Conservation (phyloP, 2,113 vertebrate species). For the Neoarius graeffei region DNA sequence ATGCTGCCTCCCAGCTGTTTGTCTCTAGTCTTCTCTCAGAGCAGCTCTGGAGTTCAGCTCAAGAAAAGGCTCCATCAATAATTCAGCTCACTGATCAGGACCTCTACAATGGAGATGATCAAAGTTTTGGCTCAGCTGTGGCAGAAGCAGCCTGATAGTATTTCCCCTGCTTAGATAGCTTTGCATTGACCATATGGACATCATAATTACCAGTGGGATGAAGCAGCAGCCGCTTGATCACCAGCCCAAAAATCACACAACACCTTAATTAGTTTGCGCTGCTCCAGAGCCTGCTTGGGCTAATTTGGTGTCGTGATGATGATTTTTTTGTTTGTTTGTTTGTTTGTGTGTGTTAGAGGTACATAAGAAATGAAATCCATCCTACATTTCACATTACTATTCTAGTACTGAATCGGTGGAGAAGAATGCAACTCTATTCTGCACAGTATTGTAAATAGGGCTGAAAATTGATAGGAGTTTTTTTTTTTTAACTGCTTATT, state of each 20-base stretch:
- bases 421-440: background rate
- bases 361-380: slow-evolving; percentile 26
- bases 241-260: slow-evolving; percentile 73
- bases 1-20: slow-evolving; percentile 80
- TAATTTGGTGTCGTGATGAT: slow-evolving; percentile 35
- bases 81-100: slow-evolving; percentile 77
- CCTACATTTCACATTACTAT: background rate
- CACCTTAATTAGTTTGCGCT: slow-evolving; percentile 73
- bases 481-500: slow-evolving; percentile 39
- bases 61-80: slow-evolving; percentile 81
- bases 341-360: background rate
- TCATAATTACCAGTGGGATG: slow-evolving; percentile 76
- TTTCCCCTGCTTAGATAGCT: slow-evolving; percentile 67
- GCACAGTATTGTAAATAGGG: slow-evolving; percentile 4
- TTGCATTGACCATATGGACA: slow-evolving; percentile 80
- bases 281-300: slow-evolving; percentile 48
- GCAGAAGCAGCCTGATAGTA: slow-evolving; percentile 63
- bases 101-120: slow-evolving; percentile 75
- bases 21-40: slow-evolving; percentile 71
- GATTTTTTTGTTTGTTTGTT: slow-evolving; percentile 9
- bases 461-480: background rate
- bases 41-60: slow-evolving; percentile 66
- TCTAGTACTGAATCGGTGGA: background rate
- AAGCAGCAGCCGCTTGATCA: slow-evolving; percentile 76
- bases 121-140: slow-evolving; percentile 71